These are phyloP conservation scores for Trichomalopsis sarcophagae DNA, from an alignment of 1,140 invertebrate species.

Conservation along the genomic window DNA sequence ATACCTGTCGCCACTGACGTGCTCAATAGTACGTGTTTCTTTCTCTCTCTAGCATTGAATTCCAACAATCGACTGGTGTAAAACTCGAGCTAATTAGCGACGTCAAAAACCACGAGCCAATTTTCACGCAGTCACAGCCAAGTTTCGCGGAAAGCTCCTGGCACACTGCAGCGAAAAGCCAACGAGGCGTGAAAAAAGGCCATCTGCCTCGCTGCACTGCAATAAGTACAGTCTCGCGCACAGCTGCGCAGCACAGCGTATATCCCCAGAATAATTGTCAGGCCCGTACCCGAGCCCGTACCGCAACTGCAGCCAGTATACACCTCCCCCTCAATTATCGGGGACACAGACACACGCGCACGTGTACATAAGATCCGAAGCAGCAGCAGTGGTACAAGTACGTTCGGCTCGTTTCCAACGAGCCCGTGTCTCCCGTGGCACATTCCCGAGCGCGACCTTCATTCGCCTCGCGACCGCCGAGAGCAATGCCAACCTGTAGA, in stretches of 20 bases:
- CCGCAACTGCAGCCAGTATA: not conserved
- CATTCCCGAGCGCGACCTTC: slow-evolving; percentile 27
- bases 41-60: too few relatives aligned
- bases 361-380: not conserved
- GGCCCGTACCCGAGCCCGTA: not conserved
- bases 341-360: not conserved
- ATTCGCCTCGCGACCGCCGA: not conserved
- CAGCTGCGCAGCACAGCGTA: not conserved
- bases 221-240: too few relatives aligned
- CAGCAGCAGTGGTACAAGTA: not conserved
- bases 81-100: too few relatives aligned
- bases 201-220: not conserved
- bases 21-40: too few relatives aligned
- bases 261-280: slow-evolving; percentile 10
- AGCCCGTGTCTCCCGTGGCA: not conserved
- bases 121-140: not conserved
- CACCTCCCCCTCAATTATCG: slow-evolving; percentile 26
- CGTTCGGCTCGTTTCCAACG: not conserved
- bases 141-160: not conserved
- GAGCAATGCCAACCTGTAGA: slow-evolving; percentile 49
- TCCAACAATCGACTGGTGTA: too few relatives aligned
- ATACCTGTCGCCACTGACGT: not conserved
- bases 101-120: not conserved
- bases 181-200: slow-evolving; percentile 28
- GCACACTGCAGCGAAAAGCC: slow-evolving; percentile 8